Conservation (phyloP, 2,888 invertebrate genomes). For the Augochlorella aurata region DNA sequence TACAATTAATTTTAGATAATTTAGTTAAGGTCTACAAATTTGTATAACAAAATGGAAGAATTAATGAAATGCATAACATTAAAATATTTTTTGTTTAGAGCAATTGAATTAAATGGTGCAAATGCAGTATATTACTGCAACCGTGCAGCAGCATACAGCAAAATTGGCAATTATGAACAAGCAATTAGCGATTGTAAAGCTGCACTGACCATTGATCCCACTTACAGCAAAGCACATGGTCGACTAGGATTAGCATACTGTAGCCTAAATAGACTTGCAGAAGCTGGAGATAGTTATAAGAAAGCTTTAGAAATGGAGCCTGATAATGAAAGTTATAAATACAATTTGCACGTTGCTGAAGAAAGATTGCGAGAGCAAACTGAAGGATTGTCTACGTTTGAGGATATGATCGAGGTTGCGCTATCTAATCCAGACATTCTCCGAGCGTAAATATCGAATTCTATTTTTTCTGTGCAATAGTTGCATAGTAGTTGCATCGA, state of each 20-base stretch:
- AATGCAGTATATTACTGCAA: constrained; percentile 99
- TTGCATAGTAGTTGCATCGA: not conserved
- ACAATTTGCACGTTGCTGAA: constrained; percentile 92
- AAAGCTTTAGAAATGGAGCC: constrained; percentile 96
- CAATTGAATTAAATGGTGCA: constrained; percentile 92
- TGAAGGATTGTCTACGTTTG: constrained; percentile 90
- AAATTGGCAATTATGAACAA: constrained; percentile 90
- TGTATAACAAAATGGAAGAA: not conserved
- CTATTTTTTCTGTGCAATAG: not conserved
- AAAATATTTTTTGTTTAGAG: constrained; percentile 83
- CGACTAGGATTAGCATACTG: constrained; percentile 94
- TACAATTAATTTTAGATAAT: not conserved
- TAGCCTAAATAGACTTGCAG: constrained; percentile 90
- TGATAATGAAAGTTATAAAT: constrained; percentile 93
- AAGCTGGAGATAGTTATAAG: constrained; percentile 93
- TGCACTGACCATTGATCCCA: constrained; percentile 93
- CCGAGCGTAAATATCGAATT: constrained; percentile 82
- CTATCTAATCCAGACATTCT: constrained; percentile 93
- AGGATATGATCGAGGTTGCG: constrained; percentile 93
- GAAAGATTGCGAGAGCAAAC: constrained; percentile 83
- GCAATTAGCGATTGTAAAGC: constrained; percentile 95
- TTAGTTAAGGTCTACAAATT: not conserved
- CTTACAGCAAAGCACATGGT: constrained; percentile 97
- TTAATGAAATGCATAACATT: not conserved
- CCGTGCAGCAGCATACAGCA: constrained; percentile 97